Percentiles rank a stretch among this genome's conserved stretches.
phyloP scores from a whole-genome alignment of 2,888 invertebrate genomes.

The Neoascia interrupta region DNA sequence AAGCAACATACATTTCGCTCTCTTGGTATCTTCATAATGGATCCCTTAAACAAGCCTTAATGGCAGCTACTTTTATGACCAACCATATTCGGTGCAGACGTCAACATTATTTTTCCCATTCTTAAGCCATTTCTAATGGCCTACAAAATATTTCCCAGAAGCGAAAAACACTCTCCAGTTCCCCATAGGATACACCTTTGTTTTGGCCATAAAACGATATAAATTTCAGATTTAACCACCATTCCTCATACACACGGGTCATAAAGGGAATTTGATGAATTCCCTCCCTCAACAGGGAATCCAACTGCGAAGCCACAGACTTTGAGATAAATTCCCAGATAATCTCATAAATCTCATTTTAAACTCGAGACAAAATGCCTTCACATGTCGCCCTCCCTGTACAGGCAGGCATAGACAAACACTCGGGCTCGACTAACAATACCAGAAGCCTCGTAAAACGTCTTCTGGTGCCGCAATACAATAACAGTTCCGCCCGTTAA shows the following conservation, averaged over 20 bases:
- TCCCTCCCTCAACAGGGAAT: not conserved
- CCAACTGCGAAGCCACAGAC: not conserved
- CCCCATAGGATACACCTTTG: not conserved
- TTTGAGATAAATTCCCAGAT: conserved; percentile 9
- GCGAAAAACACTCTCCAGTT: no score
- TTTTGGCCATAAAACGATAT: conserved; percentile 1
- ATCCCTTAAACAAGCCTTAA: not conserved
- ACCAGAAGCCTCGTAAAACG: conserved; percentile 4
- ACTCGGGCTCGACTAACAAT: no score
- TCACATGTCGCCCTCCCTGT: not conserved
- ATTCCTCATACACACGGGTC: not conserved
- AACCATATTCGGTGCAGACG: no score
- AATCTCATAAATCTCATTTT: conserved; percentile 24
- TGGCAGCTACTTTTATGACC: no score
- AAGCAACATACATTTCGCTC: no score
- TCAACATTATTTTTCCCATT: no score
- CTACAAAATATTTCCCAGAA: no score
- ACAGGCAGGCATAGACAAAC: no score
- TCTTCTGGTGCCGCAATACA: not conserved
- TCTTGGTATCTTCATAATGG: no score
- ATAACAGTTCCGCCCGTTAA: not conserved
- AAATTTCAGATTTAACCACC: conserved; percentile 1
- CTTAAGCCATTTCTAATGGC: no score
- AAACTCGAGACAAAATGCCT: no score
- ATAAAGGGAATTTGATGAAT: conserved; percentile 28